A percentile compares a stretch with the other conserved stretches of the same genome.
Evolutionary conservation across 2,797 vertebrate genomes (phyloP).

Genomic region (Leontocebus nigricollis): DNA sequence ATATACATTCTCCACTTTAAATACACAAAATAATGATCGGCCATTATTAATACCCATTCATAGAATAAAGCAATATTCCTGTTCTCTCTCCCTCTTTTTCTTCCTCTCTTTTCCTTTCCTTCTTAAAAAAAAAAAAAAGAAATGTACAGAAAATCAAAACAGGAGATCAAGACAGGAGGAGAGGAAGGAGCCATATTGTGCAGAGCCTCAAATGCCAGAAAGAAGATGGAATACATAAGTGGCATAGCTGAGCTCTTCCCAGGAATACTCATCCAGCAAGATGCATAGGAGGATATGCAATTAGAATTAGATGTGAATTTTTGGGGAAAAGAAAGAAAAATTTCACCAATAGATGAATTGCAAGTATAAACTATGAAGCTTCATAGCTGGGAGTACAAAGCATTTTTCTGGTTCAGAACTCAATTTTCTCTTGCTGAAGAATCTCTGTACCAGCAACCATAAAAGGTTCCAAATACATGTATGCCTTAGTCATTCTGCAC

Average conservation of each 20-base stretch:
- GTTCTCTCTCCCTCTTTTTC: no score
- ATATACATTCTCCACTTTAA: no score
- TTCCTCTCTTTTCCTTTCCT: no score
- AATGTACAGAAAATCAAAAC: not conserved
- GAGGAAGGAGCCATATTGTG: not conserved
- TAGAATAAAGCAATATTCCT: no score
- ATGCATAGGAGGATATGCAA: not conserved
- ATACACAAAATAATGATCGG: no score
- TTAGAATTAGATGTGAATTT: not conserved
- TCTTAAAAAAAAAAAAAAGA: not conserved
- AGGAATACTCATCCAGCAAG: not conserved
- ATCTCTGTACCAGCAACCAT: not conserved
- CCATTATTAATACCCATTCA: no score
- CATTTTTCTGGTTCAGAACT: not conserved
- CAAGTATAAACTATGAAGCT: not conserved
- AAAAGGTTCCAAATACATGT: not conserved
- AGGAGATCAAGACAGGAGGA: not conserved
- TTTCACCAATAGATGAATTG: not conserved
- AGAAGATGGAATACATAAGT: not conserved
- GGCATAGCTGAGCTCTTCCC: not conserved
- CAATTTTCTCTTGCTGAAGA: not conserved
- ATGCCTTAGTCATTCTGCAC: not conserved
- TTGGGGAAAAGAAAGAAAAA: not conserved
- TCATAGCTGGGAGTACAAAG: not conserved
- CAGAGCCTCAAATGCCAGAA: not conserved